Evolutionary conservation across 92 coral and sea anemone genomes (phyloP), one percentile per base, ranked within the genome.

Genomic region (Blastomussa wellsi): DNA sequence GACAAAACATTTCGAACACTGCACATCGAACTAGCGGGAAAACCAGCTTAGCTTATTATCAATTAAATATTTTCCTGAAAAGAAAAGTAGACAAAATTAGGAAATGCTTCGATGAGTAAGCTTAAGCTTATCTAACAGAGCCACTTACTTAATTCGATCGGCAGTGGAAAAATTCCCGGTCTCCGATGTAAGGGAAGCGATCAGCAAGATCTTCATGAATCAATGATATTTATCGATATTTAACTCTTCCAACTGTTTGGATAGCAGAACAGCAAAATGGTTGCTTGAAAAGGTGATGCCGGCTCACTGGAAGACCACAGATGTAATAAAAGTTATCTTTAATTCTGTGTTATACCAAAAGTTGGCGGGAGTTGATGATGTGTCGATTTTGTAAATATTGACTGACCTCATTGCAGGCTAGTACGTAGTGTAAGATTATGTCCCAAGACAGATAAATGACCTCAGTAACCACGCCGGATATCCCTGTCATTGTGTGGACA

Each of bases 101-200:
- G 26, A 0, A 59, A 59, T 59, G 66, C 29, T 24, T 24, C 31
- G 31, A 59, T 24, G 13, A 48, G 22, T 20, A 4, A 16, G n/a
- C n/a, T n/a, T n/a, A n/a, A n/a, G n/a, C n/a, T n/a, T n/a, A n/a
- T n/a, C n/a, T 4, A 57, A 57, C 7, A 11, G 2, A n/a, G 36
- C 1, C 7, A 36, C 93, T 71, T 38, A 96, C 98, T 89, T 88
- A 24, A 96, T 79, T 83, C 98, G 89, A 17, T 87, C 74, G 33
- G 95, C 93, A 1, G 98, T 94, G 3, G 98, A 90, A 38, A 83
- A 88, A 83, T 96, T 96, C 57, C 98, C 98, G 14, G 98, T 94
- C 32, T 92, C 89, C 22, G 94, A 62, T 47, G 81, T 87, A 79
- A 96, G 81, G 3, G 92, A 89, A 3, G 96, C 98, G 35, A 96